A percentile compares a stretch with the other conserved stretches of the same genome.
Evolutionary conservation across 2,797 vertebrate genomes (phyloP).

Genomic region (Leucoraja ocellata): DNA sequence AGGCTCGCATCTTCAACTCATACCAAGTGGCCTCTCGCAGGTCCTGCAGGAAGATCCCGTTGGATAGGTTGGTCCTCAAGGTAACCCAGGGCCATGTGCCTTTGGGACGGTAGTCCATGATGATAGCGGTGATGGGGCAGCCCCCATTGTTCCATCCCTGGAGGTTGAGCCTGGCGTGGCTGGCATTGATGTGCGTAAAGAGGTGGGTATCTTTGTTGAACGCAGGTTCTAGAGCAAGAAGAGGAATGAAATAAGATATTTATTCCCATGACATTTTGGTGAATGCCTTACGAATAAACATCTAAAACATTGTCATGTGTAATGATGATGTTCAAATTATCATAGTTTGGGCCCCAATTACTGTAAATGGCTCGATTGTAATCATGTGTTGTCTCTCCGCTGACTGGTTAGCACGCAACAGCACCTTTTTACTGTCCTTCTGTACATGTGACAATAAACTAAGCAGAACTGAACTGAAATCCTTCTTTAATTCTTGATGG

Average conservation of each 20-base stretch:
- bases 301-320: neutral
- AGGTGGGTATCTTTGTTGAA: conserved; percentile 96
- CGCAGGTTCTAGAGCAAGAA: conserved; percentile 67
- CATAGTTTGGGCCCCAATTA: too few species aligned
- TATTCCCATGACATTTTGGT: neutral
- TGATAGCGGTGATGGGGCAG: conserved; percentile 82
- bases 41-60: conserved; percentile 86
- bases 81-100: conserved; percentile 93
- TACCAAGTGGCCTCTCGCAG: conserved; percentile 96
- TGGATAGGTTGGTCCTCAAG: conserved; percentile 79
- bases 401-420: too few species aligned
- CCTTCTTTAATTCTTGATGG: too few species aligned
- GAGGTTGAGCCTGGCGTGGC: conserved; percentile 87
- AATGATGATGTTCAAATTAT: neutral
- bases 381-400: too few species aligned
- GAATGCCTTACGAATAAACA: neutral
- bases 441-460: too few species aligned
- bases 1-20: conserved; percentile 93
- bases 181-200: conserved; percentile 96
- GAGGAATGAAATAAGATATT: neutral
- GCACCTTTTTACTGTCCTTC: too few species aligned
- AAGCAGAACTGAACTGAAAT: too few species aligned
- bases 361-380: too few species aligned
- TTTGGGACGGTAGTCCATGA: conserved; percentile 88
- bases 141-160: conserved; percentile 94